These are phyloP conservation scores for Hydractinia symbiolongicarpus DNA, from an alignment of 30 jellyfish, hydroid and myxozoan genomes.

Conservation along the genomic window DNA sequence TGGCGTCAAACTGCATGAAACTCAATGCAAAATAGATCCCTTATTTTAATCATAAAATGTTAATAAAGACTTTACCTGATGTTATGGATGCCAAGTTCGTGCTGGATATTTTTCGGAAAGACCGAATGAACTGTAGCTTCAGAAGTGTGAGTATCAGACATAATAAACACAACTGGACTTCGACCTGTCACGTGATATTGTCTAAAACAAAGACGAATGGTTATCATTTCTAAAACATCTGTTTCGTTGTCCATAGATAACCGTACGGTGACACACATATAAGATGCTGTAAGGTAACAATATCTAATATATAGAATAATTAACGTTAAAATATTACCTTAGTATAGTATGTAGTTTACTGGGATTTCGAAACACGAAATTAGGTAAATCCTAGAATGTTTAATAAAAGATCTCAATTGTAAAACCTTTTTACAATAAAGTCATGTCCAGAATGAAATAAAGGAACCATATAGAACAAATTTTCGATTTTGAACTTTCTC, in stretches of 20 bases:
- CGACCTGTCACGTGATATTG: slow-evolving; percentile 50
- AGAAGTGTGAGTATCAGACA: slow-evolving; percentile 66
- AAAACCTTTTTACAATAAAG: no score
- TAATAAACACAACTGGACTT: slow-evolving; percentile 63
- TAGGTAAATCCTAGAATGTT: slow-evolving; percentile 67
- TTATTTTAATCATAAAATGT: background rate
- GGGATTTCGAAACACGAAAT: slow-evolving; percentile 38
- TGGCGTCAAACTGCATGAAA: no score
- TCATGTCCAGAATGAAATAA: no score
- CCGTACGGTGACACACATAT: no score
- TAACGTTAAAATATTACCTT: slow-evolving; percentile 29
- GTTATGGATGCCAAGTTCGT: slow-evolving; percentile 42
- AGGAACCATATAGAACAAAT: no score
- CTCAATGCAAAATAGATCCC: background rate
- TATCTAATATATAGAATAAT: background rate
- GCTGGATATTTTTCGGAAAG: slow-evolving; percentile 60
- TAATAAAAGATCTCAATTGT: no score
- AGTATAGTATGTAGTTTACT: slow-evolving; percentile 49
- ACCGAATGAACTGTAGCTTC: slow-evolving; percentile 53
- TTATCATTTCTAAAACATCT: background rate
- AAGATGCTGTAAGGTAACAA: no score
- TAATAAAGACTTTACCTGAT: slow-evolving; percentile 39
- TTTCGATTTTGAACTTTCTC: no score
- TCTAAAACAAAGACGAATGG: slow-evolving; percentile 40
- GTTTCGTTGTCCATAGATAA: no score